Evolutionary conservation across 2,797 vertebrate genomes (phyloP).

Genomic region (Crocodylus rhombifer): DNA sequence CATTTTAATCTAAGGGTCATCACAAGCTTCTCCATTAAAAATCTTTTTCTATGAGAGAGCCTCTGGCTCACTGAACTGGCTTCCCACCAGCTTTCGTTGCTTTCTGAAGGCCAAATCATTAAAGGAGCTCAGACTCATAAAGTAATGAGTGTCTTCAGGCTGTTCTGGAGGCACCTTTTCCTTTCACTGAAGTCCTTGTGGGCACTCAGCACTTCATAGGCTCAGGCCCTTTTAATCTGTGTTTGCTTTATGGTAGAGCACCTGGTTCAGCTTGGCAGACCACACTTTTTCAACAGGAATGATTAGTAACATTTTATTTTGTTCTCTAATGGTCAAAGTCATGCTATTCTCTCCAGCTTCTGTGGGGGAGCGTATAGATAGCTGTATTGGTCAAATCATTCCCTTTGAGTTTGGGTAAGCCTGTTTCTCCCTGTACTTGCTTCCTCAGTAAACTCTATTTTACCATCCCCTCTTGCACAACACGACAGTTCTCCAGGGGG

Average conservation of each 20-base stretch:
- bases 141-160: neutral
- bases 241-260: neutral
- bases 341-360: neutral
- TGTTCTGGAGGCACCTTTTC: neutral
- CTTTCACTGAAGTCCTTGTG: neutral
- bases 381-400: neutral
- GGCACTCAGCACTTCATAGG: neutral
- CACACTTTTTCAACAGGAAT: neutral
- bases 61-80: neutral
- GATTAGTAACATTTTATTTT: neutral
- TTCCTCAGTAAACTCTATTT: neutral
- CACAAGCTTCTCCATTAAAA: neutral
- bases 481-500: accelerated
- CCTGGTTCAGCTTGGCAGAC: neutral
- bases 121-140: neutral
- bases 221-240: neutral
- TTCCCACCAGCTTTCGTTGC: neutral
- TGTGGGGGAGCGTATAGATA: neutral
- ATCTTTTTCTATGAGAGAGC: neutral
- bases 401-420: too few relatives aligned
- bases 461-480: constrained; percentile 40
- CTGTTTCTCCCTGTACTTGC: accelerated
- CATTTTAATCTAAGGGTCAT: neutral
- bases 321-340: neutral
- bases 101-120: neutral